These are phyloP conservation scores for Magallana ariakensis DNA, from an alignment of 1,140 invertebrate species.

Conservation along the genomic window DNA sequence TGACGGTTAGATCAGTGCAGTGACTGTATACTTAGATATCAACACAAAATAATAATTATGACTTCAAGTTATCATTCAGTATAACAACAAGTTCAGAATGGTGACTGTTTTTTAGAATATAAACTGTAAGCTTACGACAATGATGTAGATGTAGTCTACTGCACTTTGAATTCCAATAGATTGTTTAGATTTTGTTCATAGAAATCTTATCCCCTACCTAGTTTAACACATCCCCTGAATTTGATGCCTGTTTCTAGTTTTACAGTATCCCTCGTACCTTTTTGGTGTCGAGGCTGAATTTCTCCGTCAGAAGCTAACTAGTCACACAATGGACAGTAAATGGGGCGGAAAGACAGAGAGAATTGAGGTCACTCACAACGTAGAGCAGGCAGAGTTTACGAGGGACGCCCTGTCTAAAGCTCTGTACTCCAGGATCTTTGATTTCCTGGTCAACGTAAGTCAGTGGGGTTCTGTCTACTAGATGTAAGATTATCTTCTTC, in stretches of 20 bases:
- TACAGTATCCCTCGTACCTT: constrained; percentile 85
- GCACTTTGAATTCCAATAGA: no score
- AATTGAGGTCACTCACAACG: constrained; percentile 82
- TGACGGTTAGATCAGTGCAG: no score
- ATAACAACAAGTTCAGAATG: no score
- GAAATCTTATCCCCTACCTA: constrained; percentile 61
- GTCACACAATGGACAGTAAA: constrained; percentile 87
- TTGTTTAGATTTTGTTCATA: no score
- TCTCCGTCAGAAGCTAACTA: constrained; percentile 84
- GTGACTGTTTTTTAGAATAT: no score
- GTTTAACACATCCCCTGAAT: constrained; percentile 82
- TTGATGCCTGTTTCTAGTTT: constrained; percentile 60
- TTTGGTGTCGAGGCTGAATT: constrained; percentile 84
- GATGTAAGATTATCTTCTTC: no score
- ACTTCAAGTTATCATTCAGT: no score
- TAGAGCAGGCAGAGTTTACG: constrained; percentile 84
- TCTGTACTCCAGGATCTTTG: constrained; percentile 86
- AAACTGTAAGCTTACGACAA: no score
- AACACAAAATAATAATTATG: no score
- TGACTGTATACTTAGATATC: no score
- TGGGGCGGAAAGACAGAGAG: constrained; percentile 87
- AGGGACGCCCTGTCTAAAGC: constrained; percentile 87
- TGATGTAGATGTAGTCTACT: no score
- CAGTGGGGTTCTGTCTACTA: neutral
- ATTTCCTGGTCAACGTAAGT: constrained; percentile 85